Evolutionary conservation across 2,888 invertebrate species (phyloP).

Genomic region (Anthophora plumipes): DNA sequence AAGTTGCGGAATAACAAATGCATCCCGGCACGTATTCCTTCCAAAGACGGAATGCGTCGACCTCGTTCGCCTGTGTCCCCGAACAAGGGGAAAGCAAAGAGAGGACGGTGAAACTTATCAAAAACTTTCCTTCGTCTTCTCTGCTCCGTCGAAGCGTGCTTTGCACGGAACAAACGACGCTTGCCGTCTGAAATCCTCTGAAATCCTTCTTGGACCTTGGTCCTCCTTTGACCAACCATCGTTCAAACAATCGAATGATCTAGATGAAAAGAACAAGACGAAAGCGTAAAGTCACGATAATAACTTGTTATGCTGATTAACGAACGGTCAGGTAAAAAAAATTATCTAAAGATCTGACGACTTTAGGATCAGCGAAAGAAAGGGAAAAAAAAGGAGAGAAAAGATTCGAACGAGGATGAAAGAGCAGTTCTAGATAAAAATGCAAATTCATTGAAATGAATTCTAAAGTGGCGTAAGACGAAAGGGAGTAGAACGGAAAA

Average conservation of each 20-base stretch:
- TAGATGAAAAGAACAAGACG: not conserved
- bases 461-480: slow-evolving; percentile 76
- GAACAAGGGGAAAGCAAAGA: slow-evolving; percentile 15
- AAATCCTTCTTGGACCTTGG: not conserved
- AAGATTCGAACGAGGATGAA: slow-evolving; percentile 7
- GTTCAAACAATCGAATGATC: not conserved
- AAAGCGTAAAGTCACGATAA: slow-evolving; percentile 28
- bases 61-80: slow-evolving; percentile 10
- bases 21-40: slow-evolving; percentile 18
- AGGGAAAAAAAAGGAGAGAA: not conserved
- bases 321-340: slow-evolving; percentile 70
- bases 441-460: slow-evolving; percentile 82
- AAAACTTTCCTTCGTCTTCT: slow-evolving; percentile 54
- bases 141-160: slow-evolving; percentile 33
- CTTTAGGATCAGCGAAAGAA: slow-evolving; percentile 16
- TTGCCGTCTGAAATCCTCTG: slow-evolving; percentile 21
- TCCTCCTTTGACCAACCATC: slow-evolving; percentile 16
- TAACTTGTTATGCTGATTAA: slow-evolving; percentile 66
- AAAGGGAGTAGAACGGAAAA: slow-evolving; percentile 42
- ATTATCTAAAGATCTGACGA: slow-evolving; percentile 57
- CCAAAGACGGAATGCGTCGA: slow-evolving; percentile 18
- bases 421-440: slow-evolving; percentile 60
- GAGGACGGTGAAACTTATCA: slow-evolving; percentile 52
- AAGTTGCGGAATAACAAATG: slow-evolving; percentile 33
- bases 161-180: slow-evolving; percentile 44